These are phyloP conservation scores for Diachasma alloeum DNA, from an alignment of 1,140 invertebrate species.

Conservation along the genomic window DNA sequence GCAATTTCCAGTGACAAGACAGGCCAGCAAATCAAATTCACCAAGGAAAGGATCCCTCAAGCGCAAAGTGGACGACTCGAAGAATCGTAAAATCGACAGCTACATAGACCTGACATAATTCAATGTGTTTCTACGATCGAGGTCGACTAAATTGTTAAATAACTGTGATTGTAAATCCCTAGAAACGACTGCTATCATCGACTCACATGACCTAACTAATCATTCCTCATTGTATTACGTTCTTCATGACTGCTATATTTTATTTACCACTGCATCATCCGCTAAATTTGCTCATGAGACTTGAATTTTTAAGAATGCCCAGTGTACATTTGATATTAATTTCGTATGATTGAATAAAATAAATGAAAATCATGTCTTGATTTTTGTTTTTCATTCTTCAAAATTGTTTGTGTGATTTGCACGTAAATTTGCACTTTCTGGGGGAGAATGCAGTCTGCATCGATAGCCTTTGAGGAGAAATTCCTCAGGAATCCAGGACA, in stretches of 20 bases:
- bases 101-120: conserved; percentile 28
- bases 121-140: conserved; percentile 16
- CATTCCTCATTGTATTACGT: too few relatives aligned
- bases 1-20: conserved; percentile 40
- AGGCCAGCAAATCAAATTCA: conserved; percentile 28
- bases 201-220: background rate
- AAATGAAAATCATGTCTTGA: background rate
- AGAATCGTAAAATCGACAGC: conserved; percentile 34
- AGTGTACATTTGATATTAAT: background rate
- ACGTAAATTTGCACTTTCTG: too few relatives aligned
- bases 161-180: background rate
- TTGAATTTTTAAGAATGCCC: too few relatives aligned
- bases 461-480: background rate
- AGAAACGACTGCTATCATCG: background rate
- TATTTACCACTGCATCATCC: too few relatives aligned
- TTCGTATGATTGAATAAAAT: background rate
- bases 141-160: background rate
- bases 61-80: background rate
- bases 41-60: background rate
- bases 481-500: background rate
- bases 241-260: too few relatives aligned
- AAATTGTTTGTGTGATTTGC: too few relatives aligned
- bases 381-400: background rate
- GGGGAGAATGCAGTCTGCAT: background rate
- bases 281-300: too few relatives aligned